Evolutionary conservation across 2,888 invertebrate genomes (phyloP), one percentile per base, ranked within the genome.

Genomic region (Athalia cordata): DNA sequence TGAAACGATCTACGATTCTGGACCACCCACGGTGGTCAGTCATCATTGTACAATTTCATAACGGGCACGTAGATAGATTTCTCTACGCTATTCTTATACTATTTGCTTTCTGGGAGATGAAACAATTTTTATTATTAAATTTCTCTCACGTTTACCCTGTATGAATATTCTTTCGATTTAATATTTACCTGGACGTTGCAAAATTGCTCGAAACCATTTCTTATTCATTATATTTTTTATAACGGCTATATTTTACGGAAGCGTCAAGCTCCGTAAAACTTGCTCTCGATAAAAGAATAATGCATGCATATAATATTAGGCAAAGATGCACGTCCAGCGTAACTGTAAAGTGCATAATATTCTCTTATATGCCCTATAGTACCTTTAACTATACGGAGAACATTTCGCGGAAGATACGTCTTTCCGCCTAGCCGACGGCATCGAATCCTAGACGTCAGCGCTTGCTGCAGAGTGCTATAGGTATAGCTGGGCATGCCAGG

Each of bases 401-500:
- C 55, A 11, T 11, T 68, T 68, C 15, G 68, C 68, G 11, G 55
- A 55, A 68, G 68, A 68, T 68, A 68, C 7, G 43, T 29, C 52
- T 15, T 5, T 52, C 5, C 52, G 29, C 55, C 11, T 68, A 29
- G 70, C 70, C 70, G 72, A 72, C 72, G 72, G 45, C 72, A 29
- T 47, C 6, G 52, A 68, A 68, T 66, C 68, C 68, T 55, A 52
- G 59, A 57, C 72, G 59, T 29, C 13, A n/a, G 72, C n/a, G 43
- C 59, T 59, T 15, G 45, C 5, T 55, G n/a, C 55, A n/a, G 9
- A 55, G n/a, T 9, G n/a, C 55, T 9, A 55, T 55, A 5, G n/a
- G 55, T 11, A 7, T 4, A 15, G 9, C 80, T 81, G 81, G 82
- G 77, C 79, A 79, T 70, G 76, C 49, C 55, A 29, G 55, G 29